Evolutionary conservation across 2,113 vertebrate species (phyloP).

Genomic region (Cryptotis parvus): DNA sequence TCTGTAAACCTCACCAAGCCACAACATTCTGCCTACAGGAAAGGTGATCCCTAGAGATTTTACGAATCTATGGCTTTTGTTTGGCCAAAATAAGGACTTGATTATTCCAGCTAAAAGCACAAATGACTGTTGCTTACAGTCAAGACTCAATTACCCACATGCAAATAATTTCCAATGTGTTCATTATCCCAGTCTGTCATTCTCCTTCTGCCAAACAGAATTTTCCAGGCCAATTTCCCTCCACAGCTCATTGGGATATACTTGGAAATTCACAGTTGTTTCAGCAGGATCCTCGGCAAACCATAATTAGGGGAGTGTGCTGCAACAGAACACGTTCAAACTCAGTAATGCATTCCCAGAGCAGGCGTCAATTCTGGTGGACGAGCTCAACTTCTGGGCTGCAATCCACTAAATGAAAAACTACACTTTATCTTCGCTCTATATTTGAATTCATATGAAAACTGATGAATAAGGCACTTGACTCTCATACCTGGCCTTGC

Average conservation of each 20-base stretch:
- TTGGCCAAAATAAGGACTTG: conserved; percentile 19
- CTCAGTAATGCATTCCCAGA: neutral
- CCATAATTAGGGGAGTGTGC: conserved; percentile 37
- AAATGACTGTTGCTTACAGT: neutral
- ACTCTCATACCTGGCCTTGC: neutral
- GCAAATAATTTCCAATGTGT: neutral
- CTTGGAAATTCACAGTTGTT: conserved; percentile 57
- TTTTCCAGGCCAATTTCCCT: conserved; percentile 43
- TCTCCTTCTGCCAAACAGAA: conserved; percentile 44
- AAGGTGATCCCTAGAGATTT: neutral
- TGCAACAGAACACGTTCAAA: conserved; percentile 24
- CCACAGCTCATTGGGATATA: neutral
- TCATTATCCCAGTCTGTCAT: conserved; percentile 8
- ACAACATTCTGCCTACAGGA: neutral
- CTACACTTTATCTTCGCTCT: neutral
- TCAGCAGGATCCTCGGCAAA: neutral
- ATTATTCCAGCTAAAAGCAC: neutral
- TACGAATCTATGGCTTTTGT: neutral
- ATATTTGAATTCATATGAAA: neutral
- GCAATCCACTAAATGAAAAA: neutral
- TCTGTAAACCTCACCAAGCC: neutral
- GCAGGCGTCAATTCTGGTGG: neutral
- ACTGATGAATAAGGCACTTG: neutral
- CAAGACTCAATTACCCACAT: conserved; percentile 53
- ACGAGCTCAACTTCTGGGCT: neutral